These are phyloP conservation scores for Promerops cafer DNA, from an alignment of 2,113 vertebrate species.

Conservation along the genomic window DNA sequence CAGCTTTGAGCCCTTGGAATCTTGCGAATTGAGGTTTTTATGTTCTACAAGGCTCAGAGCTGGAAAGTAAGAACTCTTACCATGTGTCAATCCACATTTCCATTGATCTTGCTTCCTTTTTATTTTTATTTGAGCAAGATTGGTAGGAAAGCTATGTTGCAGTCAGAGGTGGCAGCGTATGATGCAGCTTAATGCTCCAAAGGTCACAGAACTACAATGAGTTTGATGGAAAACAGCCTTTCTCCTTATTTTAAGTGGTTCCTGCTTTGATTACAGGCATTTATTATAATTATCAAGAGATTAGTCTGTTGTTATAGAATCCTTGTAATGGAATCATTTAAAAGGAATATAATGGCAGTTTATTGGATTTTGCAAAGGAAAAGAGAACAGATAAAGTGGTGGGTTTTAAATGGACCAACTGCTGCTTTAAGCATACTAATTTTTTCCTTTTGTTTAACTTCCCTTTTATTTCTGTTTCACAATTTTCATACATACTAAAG, in stretches of 20 bases:
- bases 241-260: constrained; percentile 79
- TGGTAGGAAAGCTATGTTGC: constrained; percentile 41
- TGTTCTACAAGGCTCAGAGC: constrained; percentile 44
- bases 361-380: constrained; percentile 86
- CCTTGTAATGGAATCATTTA: constrained; percentile 87
- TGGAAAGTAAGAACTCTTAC: constrained; percentile 48
- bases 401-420: constrained; percentile 59
- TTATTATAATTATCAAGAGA: constrained; percentile 91
- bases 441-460: constrained; percentile 59
- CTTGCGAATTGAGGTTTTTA: constrained; percentile 51
- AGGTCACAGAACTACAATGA: constrained; percentile 68
- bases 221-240: constrained; percentile 86
- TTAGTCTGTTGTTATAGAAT: constrained; percentile 78
- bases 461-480: background rate
- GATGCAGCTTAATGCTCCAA: constrained; percentile 55
- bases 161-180: constrained; percentile 36
- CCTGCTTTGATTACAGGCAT: constrained; percentile 89
- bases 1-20: constrained; percentile 21
- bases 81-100: constrained; percentile 41
- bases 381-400: constrained; percentile 69
- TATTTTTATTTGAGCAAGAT: constrained; percentile 63
- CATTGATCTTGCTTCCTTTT: constrained; percentile 48
- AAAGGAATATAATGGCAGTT: constrained; percentile 85
- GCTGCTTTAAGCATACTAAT: constrained; percentile 44
- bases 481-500: background rate